These are phyloP conservation scores for Limonius californicus DNA, from an alignment of 1,140 invertebrate species.

Conservation along the genomic window DNA sequence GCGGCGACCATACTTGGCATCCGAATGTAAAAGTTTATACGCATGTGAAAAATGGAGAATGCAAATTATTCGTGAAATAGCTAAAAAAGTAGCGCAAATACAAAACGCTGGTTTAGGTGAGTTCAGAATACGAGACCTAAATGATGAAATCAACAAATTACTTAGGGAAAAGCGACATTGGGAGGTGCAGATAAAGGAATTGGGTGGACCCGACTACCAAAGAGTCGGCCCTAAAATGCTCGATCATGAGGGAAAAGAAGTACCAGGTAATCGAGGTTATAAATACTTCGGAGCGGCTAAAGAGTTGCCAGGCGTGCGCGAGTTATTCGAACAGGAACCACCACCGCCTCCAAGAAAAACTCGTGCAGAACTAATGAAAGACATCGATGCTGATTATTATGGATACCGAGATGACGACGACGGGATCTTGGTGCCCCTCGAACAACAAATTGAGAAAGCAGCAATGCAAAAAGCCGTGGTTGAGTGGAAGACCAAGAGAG, in stretches of 20 bases:
- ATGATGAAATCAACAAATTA: conserved; percentile 99
- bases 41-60: conserved; percentile 94
- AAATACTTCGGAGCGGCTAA: conserved; percentile 99
- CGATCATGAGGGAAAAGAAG: conserved; percentile 94
- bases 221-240: conserved; percentile 90
- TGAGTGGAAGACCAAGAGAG: conserved; percentile 64
- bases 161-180: conserved; percentile 93
- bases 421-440: conserved; percentile 86
- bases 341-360: conserved; percentile 85
- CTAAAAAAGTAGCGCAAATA: conserved; percentile 98
- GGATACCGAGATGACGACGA: conserved; percentile 98
- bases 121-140: conserved; percentile 95
- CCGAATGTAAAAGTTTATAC: conserved; percentile 84
- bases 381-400: conserved; percentile 98
- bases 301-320: conserved; percentile 92
- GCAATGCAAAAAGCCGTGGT: conserved; percentile 58
- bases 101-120: conserved; percentile 99
- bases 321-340: conserved; percentile 95
- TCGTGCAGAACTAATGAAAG: conserved; percentile 93
- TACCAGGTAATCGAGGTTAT: conserved; percentile 96
- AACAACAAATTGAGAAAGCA: conserved; percentile 74
- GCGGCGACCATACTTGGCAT: conserved; percentile 86
- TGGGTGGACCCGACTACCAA: conserved; percentile 94
- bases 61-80: conserved; percentile 95
- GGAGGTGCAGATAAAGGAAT: conserved; percentile 92